Conservation (phyloP, 2,113 vertebrate genomes). For the Carlito syrichta region DNA sequence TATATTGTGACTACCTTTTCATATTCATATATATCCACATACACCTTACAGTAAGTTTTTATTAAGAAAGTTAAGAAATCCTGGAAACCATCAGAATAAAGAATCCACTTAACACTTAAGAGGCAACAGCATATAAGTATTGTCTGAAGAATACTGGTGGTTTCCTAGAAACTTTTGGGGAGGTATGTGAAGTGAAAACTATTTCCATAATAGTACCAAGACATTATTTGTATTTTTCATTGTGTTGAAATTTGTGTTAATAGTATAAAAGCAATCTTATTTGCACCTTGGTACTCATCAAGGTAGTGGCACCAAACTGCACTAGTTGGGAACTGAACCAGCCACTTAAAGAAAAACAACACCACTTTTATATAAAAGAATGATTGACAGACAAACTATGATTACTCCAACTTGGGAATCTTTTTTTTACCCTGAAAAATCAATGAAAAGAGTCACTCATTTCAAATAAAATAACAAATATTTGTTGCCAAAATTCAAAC, state of each 20-base stretch:
- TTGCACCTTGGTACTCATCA: not conserved
- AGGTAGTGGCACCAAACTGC: not conserved
- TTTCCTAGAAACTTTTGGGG: not conserved
- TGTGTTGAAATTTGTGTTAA: not conserved
- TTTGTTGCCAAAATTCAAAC: not conserved
- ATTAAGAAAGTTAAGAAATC: not conserved
- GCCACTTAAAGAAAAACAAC: not conserved
- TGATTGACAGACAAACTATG: not conserved
- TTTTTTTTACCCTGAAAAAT: not conserved
- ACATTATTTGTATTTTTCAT: not conserved
- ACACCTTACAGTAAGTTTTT: not conserved
- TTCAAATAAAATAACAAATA: not conserved
- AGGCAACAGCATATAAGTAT: not conserved
- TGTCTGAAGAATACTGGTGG: not conserved
- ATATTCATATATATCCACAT: not conserved
- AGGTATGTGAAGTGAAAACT: not conserved
- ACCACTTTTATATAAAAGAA: not conserved
- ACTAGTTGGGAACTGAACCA: not conserved
- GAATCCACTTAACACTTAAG: not conserved
- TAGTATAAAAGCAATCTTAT: not conserved
- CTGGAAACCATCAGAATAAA: conserved; percentile 27
- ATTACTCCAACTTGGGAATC: not conserved
- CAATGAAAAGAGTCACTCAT: not conserved
- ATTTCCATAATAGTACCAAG: not conserved
- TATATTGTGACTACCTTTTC: not conserved